Conservation (phyloP, 2,888 invertebrate species). For the Beris morrisii region DNA sequence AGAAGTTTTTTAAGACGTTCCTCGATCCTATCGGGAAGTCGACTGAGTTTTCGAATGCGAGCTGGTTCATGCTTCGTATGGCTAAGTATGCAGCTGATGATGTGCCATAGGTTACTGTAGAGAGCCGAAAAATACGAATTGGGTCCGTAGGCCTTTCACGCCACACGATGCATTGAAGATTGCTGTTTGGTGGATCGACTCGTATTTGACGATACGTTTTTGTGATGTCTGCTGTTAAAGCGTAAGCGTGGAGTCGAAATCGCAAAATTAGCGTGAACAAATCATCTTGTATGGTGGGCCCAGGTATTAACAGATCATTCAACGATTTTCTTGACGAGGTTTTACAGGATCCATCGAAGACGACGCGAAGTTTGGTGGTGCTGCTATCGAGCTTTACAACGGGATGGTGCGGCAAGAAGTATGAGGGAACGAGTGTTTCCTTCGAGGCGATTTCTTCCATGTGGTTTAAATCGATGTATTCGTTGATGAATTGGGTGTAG, state of each 20-base stretch:
- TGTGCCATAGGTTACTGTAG: constrained; percentile 8
- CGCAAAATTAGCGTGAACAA: background rate
- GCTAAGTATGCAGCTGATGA: no score
- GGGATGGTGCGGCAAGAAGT: background rate
- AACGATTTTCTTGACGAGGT: background rate
- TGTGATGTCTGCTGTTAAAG: background rate
- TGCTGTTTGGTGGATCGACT: background rate
- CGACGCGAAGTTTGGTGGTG: background rate
- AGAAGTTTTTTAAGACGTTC: no score
- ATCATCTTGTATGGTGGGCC: background rate
- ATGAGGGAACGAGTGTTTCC: background rate
- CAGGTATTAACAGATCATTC: background rate
- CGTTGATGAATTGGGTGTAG: background rate
- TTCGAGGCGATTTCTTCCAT: background rate
- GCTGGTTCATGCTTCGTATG: no score
- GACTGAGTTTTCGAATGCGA: no score
- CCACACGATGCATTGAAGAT: constrained; percentile 51
- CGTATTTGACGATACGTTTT: background rate
- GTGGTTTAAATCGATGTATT: background rate
- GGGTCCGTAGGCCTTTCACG: constrained; percentile 51
- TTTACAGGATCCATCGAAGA: background rate
- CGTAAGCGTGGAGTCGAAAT: background rate
- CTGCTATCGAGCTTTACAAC: background rate
- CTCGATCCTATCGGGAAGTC: no score
- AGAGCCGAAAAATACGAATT: constrained; percentile 42